These are phyloP conservation scores for Endomychus coccineus DNA, from an alignment of 2,888 invertebrate genomes.

Conservation along the genomic window DNA sequence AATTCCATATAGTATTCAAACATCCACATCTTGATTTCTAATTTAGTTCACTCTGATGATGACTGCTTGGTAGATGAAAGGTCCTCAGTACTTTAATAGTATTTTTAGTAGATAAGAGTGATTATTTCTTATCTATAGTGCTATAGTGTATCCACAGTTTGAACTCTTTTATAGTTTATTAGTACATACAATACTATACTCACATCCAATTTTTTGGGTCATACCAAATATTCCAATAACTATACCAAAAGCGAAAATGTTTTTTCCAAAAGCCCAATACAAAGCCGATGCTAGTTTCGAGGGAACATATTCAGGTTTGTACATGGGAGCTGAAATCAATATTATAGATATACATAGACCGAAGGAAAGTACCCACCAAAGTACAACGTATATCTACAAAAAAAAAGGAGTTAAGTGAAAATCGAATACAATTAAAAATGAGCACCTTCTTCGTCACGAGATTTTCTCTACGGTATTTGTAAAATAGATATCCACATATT, in stretches of 20 bases:
- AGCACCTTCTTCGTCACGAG: constrained; percentile 23
- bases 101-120: no score
- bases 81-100: no score
- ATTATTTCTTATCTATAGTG: no score
- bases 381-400: constrained; percentile 27
- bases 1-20: no score
- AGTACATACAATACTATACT: constrained; percentile 5
- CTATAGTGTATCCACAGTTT: no score
- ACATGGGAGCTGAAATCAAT: constrained; percentile 15
- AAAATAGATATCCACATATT: constrained; percentile 29
- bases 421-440: background rate
- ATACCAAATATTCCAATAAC: constrained; percentile 13
- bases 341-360: constrained; percentile 21
- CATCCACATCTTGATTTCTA: no score
- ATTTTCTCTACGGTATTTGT: constrained; percentile 15
- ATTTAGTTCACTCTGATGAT: no score
- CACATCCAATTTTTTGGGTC: constrained; percentile 11
- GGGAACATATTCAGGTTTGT: constrained; percentile 11
- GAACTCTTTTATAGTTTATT: no score
- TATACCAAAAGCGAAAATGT: constrained; percentile 17
- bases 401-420: background rate
- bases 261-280: constrained; percentile 41
- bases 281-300: constrained; percentile 38
- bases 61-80: no score
- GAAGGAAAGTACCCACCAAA: constrained; percentile 32